These are phyloP conservation scores for Leucoma salicis DNA, from an alignment of 2,888 invertebrate genomes.

Conservation along the genomic window DNA sequence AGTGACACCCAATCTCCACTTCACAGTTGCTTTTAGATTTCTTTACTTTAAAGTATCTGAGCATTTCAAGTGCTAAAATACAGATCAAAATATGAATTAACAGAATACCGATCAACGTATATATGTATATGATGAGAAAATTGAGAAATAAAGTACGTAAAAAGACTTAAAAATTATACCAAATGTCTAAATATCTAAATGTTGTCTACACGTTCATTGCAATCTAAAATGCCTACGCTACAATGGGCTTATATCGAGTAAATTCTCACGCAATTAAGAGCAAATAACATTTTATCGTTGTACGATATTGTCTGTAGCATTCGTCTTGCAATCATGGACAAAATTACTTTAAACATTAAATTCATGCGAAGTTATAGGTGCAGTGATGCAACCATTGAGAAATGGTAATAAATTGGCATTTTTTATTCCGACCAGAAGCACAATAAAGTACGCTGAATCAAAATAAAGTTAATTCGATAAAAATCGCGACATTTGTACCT, in stretches of 20 bases:
- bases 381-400: conserved; percentile 63
- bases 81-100: too few species aligned
- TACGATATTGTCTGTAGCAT: not conserved
- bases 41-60: too few species aligned
- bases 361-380: conserved; percentile 49
- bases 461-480: conserved; percentile 73
- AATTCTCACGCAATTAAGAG: not conserved
- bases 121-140: too few species aligned
- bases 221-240: not conserved
- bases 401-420: conserved; percentile 59
- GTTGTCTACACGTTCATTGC: too few species aligned
- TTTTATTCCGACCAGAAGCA: too few species aligned
- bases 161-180: too few species aligned
- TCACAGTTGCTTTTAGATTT: too few species aligned
- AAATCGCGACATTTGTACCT: conserved; percentile 52
- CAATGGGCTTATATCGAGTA: not conserved
- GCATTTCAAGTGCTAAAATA: too few species aligned
- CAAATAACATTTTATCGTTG: not conserved
- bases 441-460: conserved; percentile 65
- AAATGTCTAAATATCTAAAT: too few species aligned
- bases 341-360: conserved; percentile 32
- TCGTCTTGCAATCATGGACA: conserved; percentile 14
- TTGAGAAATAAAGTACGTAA: too few species aligned
- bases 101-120: too few species aligned
- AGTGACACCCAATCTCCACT: too few species aligned